Base-by-base conservation (phyloP, 2,888 invertebrate species). In the Gerris lacustris region DNA sequence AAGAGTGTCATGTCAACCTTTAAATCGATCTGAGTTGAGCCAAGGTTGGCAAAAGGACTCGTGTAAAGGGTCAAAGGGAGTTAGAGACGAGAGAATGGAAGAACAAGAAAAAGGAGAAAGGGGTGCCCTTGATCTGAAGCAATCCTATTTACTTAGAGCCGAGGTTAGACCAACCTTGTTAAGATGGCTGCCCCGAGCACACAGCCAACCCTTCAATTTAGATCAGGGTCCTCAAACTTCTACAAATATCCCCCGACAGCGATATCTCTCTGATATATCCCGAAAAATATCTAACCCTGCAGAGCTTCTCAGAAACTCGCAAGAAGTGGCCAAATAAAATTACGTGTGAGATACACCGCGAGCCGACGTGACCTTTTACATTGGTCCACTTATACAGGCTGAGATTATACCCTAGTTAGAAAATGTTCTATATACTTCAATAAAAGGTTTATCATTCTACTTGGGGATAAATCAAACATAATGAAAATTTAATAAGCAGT, bases 81-180 rank as follows among this genome's bases (percentile, higher is more conserved):
- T 55, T 55, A 31, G 31, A 31, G 31, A 31, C 31, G 31, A 31
- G 31, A 31, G 31, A 31, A 31, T 55, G 9, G 55, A 11, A 55
- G 55, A 55, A 55, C 55, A 11, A 55, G 15, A 55, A 5, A 15
- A 55, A 55, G 11, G 9, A 55, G 55, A 55, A 55, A 55, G 55
- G 55, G 15, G 55, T 55, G 55, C 55, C 55, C 55, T 55, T 55
- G 55, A 55, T 55, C 55, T 55, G 55, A 15, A 55, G 55, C 55
- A 55, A 55, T 55, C 55, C 15, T 55, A 55, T 55, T 55, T 55
- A 55, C 55, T 55, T 55, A 55, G 55, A 55, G 55, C 55, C 55
- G 55, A 55, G 55, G 55, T 55, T 55, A 55, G 55, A 55, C 55
- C 55, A 55, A 55, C 55, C 55, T 55, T 55, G 55, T 55, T 55